Base-by-base conservation (phyloP, 2,888 invertebrate genomes). In the Trichacis sp. region DNA sequence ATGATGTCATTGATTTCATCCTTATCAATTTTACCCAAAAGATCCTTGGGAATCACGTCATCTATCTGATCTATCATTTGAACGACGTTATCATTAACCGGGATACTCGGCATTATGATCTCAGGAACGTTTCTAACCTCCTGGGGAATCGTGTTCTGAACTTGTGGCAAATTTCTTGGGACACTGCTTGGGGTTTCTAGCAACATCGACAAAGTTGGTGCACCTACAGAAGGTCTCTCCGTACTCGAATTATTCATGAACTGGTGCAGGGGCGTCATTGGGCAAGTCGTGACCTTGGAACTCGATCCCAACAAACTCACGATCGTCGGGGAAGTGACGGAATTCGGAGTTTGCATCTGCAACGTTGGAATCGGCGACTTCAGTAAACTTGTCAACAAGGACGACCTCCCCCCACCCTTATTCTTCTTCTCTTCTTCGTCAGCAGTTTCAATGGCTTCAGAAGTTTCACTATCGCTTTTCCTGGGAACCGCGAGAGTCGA, bases 301-400 rank as follows among this genome's bases (percentile, higher is more conserved):
- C 77, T 80, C 1, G 83, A 84, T 18, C 86, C 87, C 38, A 89
- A 77, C 36, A 89, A 80, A 73, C 87, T 88, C 2, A 88, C 86
- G 69, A 88, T 89, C 45, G 88, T 88, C 0, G 88, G 87, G 1
- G 84, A 82, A 8, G 79, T 80, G 0, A 82, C 78, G 47, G 85
- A 84, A 17, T 78, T 75, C 6, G 77, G 57, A 14, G 74, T 72
- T 55, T 78, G 79, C 24, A 81, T 74, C 54, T 83, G 82, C 5
- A 76, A 78, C 6, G 77, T 78, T 52, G 88, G 88, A 20, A 88
- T 88, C 0, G 89, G 89, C 43, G 91, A 92, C 82, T 95, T 94
- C 3, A 96, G 85, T 33, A 96, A 86, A 45, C 94, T 94, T 6
- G 95, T 94, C 46, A 96, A 86, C 42, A 96, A 85, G 0, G 95